These are phyloP conservation scores for Abrostola tripartita DNA, from an alignment of 2,888 invertebrate genomes.

Conservation along the genomic window DNA sequence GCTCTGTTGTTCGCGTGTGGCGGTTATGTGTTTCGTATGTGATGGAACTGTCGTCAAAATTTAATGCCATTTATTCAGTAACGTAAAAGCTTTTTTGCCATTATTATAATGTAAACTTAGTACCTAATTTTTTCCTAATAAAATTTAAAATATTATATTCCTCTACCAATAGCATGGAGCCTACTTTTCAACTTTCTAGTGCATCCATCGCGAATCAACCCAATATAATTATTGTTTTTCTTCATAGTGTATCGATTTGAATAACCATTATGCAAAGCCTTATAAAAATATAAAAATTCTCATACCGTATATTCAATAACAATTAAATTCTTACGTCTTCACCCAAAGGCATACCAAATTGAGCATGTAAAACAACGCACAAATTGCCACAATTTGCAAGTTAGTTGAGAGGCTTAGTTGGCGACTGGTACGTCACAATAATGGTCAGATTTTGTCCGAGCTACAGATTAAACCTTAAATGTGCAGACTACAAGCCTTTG, in stretches of 20 bases:
- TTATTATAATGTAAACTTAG: too few species aligned
- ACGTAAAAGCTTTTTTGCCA: constrained; percentile 11
- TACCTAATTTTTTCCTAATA: too few species aligned
- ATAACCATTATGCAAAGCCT: too few species aligned
- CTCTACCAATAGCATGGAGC: too few species aligned
- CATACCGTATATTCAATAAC: not conserved
- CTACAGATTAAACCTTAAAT: constrained; percentile 68
- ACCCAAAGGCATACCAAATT: not conserved
- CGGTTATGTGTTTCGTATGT: constrained; percentile 9
- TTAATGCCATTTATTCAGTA: not conserved
- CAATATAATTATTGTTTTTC: too few species aligned
- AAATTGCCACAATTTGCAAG: constrained; percentile 64
- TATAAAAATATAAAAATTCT: too few species aligned
- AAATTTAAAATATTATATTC: too few species aligned
- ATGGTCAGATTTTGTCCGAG: constrained; percentile 68
- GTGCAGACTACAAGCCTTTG: constrained; percentile 71
- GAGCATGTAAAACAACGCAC: constrained; percentile 29
- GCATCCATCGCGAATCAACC: too few species aligned
- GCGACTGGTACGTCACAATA: constrained; percentile 66
- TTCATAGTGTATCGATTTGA: too few species aligned
- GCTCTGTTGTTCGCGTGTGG: constrained; percentile 29
- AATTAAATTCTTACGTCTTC: not conserved
- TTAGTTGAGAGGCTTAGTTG: constrained; percentile 56
- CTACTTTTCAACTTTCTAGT: too few species aligned
- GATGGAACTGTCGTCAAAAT: constrained; percentile 1